phyloP scores from a whole-genome alignment of 2,113 vertebrate species.

The Nibea coibor region DNA sequence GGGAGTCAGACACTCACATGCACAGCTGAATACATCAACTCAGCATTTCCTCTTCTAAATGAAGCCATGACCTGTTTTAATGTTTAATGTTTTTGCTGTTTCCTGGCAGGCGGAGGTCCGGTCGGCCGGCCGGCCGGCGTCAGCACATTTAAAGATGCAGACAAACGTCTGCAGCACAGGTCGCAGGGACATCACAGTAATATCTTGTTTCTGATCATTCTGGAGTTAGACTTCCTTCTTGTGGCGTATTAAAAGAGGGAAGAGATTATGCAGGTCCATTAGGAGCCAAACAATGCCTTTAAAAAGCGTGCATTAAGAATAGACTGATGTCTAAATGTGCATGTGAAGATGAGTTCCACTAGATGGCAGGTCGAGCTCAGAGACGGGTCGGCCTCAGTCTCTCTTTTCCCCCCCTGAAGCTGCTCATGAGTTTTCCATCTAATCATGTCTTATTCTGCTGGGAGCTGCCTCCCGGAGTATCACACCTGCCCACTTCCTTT shows the following conservation, averaged over 20 bases:
- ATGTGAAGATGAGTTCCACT: slow-evolving; percentile 65
- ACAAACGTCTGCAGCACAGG: background rate
- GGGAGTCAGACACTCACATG: background rate
- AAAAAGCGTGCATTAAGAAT: background rate
- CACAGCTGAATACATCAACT: slow-evolving; percentile 37
- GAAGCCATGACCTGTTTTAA: slow-evolving; percentile 59
- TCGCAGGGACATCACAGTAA: background rate
- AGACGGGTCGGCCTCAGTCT: background rate
- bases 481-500: slow-evolving; percentile 78
- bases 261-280: background rate
- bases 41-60: slow-evolving; percentile 56
- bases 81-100: slow-evolving; percentile 41
- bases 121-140: background rate
- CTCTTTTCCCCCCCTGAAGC: slow-evolving; percentile 8
- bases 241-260: too few relatives aligned
- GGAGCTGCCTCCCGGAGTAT: slow-evolving; percentile 67
- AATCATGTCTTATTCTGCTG: slow-evolving; percentile 76
- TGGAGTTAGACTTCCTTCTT: background rate
- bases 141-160: slow-evolving; percentile 28
- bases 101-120: background rate
- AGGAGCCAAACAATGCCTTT: background rate
- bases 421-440: slow-evolving; percentile 69
- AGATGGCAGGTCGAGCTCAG: slow-evolving; percentile 81
- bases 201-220: background rate
- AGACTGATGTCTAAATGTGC: background rate